Conservation (phyloP, 2,113 vertebrate species). For the Alces alces region DNA sequence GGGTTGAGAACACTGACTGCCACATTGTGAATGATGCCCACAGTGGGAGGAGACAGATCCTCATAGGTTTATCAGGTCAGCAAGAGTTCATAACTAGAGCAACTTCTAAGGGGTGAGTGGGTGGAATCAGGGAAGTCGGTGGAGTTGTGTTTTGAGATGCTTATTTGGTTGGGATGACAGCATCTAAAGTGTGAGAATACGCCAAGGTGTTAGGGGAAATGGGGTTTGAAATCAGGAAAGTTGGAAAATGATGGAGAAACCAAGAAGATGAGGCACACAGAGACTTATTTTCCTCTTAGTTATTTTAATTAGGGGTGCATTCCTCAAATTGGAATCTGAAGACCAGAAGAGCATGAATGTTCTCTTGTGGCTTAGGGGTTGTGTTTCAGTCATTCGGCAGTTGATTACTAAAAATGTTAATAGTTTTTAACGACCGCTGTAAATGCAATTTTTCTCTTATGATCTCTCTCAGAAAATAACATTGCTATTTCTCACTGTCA, state of each 20-base stretch:
- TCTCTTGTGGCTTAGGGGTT: constrained; percentile 27
- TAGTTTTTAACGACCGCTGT: constrained; percentile 51
- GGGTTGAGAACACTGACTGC: neutral
- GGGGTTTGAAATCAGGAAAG: neutral
- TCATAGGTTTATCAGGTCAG: neutral
- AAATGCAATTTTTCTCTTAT: constrained; percentile 62
- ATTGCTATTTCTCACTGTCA: constrained; percentile 11
- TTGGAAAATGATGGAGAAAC: neutral
- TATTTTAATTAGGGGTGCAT: neutral
- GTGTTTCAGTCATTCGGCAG: constrained; percentile 72
- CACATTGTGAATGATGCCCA: neutral
- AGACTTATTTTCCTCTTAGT: neutral
- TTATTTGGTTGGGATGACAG: neutral
- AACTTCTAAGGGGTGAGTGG: neutral
- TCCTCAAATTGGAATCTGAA: neutral
- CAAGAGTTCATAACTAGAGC: neutral
- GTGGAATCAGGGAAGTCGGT: neutral
- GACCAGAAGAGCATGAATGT: neutral
- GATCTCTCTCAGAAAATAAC: constrained; percentile 54
- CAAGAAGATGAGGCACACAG: neutral
- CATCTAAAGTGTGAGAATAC: neutral
- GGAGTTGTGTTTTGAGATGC: neutral
- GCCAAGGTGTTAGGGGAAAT: too few species aligned
- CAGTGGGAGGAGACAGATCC: neutral
- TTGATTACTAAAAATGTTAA: constrained; percentile 69